A percentile compares a stretch with the other conserved stretches of the same genome.
phyloP scores from a whole-genome alignment of 2,797 vertebrate genomes.

The Falco concolor region DNA sequence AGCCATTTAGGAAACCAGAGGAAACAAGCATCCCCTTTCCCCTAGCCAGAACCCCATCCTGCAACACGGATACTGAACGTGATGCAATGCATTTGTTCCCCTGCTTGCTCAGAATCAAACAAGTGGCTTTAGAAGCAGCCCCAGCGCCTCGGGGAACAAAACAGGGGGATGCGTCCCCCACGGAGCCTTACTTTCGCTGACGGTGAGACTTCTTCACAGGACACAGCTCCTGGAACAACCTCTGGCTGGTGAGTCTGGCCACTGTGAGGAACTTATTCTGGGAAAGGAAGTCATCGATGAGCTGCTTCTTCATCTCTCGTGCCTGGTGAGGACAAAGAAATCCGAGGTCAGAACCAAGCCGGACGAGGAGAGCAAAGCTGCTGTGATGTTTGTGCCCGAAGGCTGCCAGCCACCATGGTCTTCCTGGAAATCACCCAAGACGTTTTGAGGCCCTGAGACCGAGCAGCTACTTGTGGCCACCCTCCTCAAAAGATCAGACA shows the following conservation, averaged over 20 bases:
- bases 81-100: background rate
- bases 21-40: background rate
- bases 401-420: background rate
- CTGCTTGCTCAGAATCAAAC: background rate
- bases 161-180: accelerated
- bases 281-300: slow-evolving; percentile 91
- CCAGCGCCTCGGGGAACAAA: background rate
- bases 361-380: background rate
- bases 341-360: background rate
- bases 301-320: slow-evolving; percentile 91
- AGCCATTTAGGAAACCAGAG: background rate
- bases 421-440: accelerated
- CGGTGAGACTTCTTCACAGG: slow-evolving; percentile 92
- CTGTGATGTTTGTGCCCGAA: accelerated
- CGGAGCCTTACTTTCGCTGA: slow-evolving; percentile 85
- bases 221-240: slow-evolving; percentile 93
- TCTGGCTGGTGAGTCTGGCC: slow-evolving; percentile 90
- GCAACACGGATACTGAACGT: accelerated
- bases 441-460: background rate
- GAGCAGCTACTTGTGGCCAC: background rate
- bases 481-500: background rate
- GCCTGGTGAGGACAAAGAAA: slow-evolving; percentile 73
- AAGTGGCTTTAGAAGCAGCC: background rate
- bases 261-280: slow-evolving; percentile 93
- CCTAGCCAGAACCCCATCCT: background rate